Base-by-base conservation (phyloP, 2,113 vertebrate species). In the Indicator maculatus region DNA sequence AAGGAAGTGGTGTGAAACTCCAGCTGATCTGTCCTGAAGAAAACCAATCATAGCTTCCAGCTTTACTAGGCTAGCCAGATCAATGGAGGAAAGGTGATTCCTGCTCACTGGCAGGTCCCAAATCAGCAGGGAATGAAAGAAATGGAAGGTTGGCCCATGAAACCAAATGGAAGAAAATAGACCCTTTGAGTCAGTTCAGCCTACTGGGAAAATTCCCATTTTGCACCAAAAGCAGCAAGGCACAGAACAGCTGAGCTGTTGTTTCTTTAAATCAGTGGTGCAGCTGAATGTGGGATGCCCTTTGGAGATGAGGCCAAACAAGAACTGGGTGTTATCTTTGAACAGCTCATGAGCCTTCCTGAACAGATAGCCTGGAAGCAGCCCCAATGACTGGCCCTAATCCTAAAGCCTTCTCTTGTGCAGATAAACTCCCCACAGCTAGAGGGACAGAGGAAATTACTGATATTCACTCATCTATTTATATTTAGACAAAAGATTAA, bases 401-500 rank as follows among this genome's bases (percentile, higher is more conserved):
- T 95, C 94, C 95, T 75, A 80, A 69, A 95, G 61, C 89, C 61
- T 89, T 89, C 70, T 53, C 79, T 78, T 12, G 2, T 9, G 4
- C 91, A 88, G 93, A 96, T 95, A 95, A 95, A 95, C 70, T 79
- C 86, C 93, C 70, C 55, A 20, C 39, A 95, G 85, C 21, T 27
- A 88, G 61, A 74, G 87, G 65, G 79, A 60, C 1, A 0, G 89
- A 93, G 85, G 93, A 96, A 95, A 95, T 97, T 91, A 58, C 95
- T 96, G 95, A 95, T 96, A 81, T 83, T 96, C 94, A 86, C 91
- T 96, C 94, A 88, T 94, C 91, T 96, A 90, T 96, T 95, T 96
- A 94, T 96, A 96, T 95, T 95, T 91, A 96, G 96, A 89, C 89
- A 89, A 74, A 85, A 96, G 94, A 96, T 96, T 93, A 95, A 95